Percentiles rank a stretch among this genome's conserved stretches.
Conservation (phyloP, 1,140 invertebrate genomes). For the Ptiloglossa arizonensis region DNA sequence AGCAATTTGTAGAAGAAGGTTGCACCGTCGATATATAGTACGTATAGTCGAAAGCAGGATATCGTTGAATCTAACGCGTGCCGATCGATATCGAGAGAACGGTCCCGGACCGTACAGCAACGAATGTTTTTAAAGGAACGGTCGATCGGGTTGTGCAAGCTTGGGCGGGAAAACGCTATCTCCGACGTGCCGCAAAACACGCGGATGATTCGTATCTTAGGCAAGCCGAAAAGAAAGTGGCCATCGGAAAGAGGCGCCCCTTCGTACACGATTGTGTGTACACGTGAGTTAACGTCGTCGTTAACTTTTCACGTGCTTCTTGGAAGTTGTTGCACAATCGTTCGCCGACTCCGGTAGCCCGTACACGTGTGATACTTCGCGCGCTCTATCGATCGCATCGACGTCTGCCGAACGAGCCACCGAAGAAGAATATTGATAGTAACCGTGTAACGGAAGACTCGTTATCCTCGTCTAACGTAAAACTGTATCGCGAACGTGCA, state of each 20-base stretch:
- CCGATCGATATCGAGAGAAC: slow-evolving; percentile 6
- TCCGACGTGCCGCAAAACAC: slow-evolving; percentile 69
- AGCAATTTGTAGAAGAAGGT: too few species aligned
- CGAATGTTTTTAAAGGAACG: neutral
- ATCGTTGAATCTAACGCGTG: too few species aligned
- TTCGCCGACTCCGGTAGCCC: slow-evolving; percentile 56
- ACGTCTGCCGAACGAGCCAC: neutral
- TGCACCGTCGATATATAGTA: too few species aligned
- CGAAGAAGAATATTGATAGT: neutral
- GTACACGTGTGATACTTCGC: neutral
- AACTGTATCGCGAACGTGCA: neutral
- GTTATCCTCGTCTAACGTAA: neutral
- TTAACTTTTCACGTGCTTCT: slow-evolving; percentile 65
- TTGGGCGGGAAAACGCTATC: slow-evolving; percentile 27
- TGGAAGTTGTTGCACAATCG: slow-evolving; percentile 64
- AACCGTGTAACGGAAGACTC: neutral
- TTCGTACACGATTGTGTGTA: slow-evolving; percentile 59
- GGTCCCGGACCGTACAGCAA: neutral
- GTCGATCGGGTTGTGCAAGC: slow-evolving; percentile 37
- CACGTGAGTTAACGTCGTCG: slow-evolving; percentile 64
- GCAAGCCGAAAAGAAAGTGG: slow-evolving; percentile 74
- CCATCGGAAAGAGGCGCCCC: slow-evolving; percentile 70
- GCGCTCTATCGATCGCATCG: neutral
- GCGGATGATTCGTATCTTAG: slow-evolving; percentile 69
- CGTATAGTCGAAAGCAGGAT: too few species aligned